Conservation (phyloP, 2,888 invertebrate genomes). For the Scaptomyza flava region DNA sequence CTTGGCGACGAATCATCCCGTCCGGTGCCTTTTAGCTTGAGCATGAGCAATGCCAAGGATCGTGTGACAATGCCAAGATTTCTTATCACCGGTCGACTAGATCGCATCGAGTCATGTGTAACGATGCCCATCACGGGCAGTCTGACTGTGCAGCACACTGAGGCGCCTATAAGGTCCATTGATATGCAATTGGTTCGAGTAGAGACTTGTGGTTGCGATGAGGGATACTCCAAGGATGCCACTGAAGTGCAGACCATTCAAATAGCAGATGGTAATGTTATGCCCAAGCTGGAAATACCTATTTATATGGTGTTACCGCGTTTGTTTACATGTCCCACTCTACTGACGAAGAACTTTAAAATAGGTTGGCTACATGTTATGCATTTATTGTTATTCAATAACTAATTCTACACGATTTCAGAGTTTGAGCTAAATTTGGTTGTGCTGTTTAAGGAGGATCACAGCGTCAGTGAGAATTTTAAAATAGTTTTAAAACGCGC, state of each 20-base stretch:
- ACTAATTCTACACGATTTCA: conserved; percentile 85
- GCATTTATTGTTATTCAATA: neutral
- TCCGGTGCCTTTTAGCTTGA: conserved; percentile 91
- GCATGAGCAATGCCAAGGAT: conserved; percentile 87
- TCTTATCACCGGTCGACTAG: conserved; percentile 91
- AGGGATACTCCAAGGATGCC: conserved; percentile 96
- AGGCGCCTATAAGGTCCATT: conserved; percentile 94
- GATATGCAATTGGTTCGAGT: conserved; percentile 97
- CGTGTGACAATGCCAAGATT: conserved; percentile 91
- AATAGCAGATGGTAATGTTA: conserved; percentile 96
- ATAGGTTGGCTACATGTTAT: conserved; percentile 87
- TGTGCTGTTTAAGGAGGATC: conserved; percentile 96
- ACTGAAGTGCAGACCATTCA: conserved; percentile 99
- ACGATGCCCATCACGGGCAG: conserved; percentile 95
- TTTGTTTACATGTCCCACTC: conserved; percentile 96
- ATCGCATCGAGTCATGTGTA: conserved; percentile 93
- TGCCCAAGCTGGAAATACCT: conserved; percentile 92
- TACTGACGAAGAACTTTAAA: conserved; percentile 96
- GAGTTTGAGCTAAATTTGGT: conserved; percentile 98
- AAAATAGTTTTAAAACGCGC: conserved; percentile 84
- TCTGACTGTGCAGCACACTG: conserved; percentile 92
- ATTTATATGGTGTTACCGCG: conserved; percentile 98
- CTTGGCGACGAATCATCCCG: conserved; percentile 53
- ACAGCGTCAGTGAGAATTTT: conserved; percentile 97
- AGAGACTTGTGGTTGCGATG: conserved; percentile 97